Conservation (phyloP, 2,797 vertebrate species). For the Pogonophryne albipinna region DNA sequence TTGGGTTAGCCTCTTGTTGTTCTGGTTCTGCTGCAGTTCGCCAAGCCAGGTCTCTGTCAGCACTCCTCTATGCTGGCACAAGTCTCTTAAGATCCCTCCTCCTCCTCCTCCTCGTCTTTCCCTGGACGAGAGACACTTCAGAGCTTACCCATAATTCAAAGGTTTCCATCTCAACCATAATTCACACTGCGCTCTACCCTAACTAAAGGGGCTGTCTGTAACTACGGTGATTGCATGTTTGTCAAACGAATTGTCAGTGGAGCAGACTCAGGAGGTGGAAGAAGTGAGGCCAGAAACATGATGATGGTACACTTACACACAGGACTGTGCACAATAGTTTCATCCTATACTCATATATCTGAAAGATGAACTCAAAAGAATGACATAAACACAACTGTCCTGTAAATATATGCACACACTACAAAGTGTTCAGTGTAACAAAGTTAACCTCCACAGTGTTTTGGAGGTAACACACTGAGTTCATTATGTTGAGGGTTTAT, state of each 20-base stretch:
- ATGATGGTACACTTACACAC: slow-evolving; percentile 69
- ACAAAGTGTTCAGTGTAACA: slow-evolving; percentile 1
- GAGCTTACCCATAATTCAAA: slow-evolving; percentile 84
- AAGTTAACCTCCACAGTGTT: slow-evolving; percentile 20
- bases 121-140: slow-evolving; percentile 77
- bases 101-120: slow-evolving; percentile 66
- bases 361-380: slow-evolving; percentile 18
- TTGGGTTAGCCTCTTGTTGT: slow-evolving; percentile 79
- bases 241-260: slow-evolving; percentile 81
- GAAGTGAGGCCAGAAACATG: slow-evolving; percentile 62
- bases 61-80: slow-evolving; percentile 69
- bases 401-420: slow-evolving; percentile 19
- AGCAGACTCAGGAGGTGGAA: slow-evolving; percentile 68
- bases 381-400: neutral
- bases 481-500: too few relatives aligned
- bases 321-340: slow-evolving; percentile 50
- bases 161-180: slow-evolving; percentile 85
- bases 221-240: slow-evolving; percentile 85
- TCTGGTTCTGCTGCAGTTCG: slow-evolving; percentile 74
- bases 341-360: slow-evolving; percentile 47
- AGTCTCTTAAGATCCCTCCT: slow-evolving; percentile 70
- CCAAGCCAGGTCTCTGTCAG: slow-evolving; percentile 74
- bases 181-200: slow-evolving; percentile 81
- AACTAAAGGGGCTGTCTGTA: slow-evolving; percentile 84
- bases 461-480: neutral